Evolutionary conservation across 2,113 vertebrate genomes (phyloP).

Genomic region (Chionis minor): DNA sequence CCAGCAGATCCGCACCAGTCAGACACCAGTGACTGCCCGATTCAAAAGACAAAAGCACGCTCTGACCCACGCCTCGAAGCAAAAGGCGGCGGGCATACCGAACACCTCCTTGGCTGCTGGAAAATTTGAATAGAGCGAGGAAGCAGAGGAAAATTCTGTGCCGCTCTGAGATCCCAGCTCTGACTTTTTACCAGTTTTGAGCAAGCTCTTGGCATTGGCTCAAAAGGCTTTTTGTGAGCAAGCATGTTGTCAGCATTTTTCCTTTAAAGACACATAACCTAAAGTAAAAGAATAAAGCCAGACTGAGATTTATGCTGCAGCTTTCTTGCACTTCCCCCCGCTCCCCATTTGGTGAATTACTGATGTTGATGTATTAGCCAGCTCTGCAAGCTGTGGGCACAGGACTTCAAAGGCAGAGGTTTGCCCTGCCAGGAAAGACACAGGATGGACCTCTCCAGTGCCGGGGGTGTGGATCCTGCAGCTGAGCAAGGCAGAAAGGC

Average conservation of each 20-base stretch:
- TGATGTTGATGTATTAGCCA: background rate
- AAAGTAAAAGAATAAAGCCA: conserved; percentile 44
- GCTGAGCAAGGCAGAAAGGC: background rate
- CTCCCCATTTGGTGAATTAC: background rate
- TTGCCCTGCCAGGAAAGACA: background rate
- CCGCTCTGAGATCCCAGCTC: background rate
- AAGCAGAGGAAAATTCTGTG: background rate
- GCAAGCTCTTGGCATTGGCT: conserved; percentile 22
- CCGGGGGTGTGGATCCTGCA: background rate
- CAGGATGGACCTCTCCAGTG: background rate
- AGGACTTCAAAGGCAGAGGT: background rate
- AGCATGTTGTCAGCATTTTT: conserved; percentile 45
- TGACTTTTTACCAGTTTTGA: conserved; percentile 27
- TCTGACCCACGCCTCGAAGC: background rate
- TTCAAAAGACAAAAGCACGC: background rate
- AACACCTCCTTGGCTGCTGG: background rate
- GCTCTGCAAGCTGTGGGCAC: background rate
- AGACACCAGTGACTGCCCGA: background rate
- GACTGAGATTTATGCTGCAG: conserved; percentile 31
- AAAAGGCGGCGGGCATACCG: background rate
- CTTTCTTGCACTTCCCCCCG: background rate
- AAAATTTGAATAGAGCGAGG: background rate
- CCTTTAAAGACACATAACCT: conserved; percentile 30
- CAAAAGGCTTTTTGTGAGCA: conserved; percentile 38
- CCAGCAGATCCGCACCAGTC: background rate